Percentiles rank a stretch among this genome's conserved stretches.
These are phyloP conservation scores for Porites lutea DNA, from an alignment of 64 coral and sea anemone species.

Conservation along the genomic window DNA sequence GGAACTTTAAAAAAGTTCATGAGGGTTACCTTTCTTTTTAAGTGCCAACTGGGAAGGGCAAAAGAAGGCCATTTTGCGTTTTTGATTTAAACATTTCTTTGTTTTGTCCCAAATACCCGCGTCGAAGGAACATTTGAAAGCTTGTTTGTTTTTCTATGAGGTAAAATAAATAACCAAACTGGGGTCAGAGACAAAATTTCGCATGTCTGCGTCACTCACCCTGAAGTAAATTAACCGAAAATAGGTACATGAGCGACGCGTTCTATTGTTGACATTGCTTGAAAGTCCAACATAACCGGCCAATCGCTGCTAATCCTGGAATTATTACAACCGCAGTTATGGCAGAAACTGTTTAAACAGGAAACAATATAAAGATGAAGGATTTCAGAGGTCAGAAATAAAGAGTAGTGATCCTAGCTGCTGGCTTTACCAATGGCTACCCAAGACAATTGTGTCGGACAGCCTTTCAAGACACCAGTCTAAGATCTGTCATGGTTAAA, in stretches of 20 bases:
- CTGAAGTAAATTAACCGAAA: constrained; percentile 39
- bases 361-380: constrained; percentile 66
- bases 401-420: not conserved
- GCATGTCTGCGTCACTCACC: constrained; percentile 61
- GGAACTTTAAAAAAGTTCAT: not conserved
- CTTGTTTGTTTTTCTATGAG: constrained; percentile 73
- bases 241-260: constrained; percentile 11
- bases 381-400: not conserved
- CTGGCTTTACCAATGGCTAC: not conserved
- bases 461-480: not conserved
- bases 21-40: constrained; percentile 80
- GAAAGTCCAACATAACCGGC: constrained; percentile 19
- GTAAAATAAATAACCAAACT: constrained; percentile 36
- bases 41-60: constrained; percentile 84
- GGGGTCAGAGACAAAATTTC: constrained; percentile 50
- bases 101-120: not conserved
- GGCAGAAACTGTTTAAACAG: constrained; percentile 56
- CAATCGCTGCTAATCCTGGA: constrained; percentile 44
- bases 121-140: constrained; percentile 42
- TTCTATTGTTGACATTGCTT: constrained; percentile 56
- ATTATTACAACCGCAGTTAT: constrained; percentile 63
- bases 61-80: constrained; percentile 72
- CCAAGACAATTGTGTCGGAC: not conserved
- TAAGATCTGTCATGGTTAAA: not conserved
- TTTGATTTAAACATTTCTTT: constrained; percentile 27